A percentile compares a stretch with the other conserved stretches of the same genome.
phyloP scores from a whole-genome alignment of 2,797 vertebrate species.

The Lacerta viridis region DNA sequence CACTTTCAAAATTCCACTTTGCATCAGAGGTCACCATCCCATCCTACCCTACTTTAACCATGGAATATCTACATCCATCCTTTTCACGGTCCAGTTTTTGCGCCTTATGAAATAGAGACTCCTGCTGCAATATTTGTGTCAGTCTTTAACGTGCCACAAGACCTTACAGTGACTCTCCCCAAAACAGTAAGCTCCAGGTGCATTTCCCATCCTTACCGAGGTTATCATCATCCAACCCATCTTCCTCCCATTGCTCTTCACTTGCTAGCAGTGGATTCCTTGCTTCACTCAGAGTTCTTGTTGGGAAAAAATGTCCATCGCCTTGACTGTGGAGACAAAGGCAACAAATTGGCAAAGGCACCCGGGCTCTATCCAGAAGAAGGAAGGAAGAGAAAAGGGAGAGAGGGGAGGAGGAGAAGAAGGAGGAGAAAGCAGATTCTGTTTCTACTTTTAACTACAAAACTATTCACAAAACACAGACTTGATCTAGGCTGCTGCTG shows the following conservation, averaged over 20 bases:
- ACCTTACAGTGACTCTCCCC: background rate
- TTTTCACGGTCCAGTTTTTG: no score
- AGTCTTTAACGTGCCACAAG: background rate
- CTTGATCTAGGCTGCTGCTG: background rate
- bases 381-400: background rate
- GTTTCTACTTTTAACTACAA: background rate
- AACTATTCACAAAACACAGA: no score
- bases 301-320: constrained; percentile 94
- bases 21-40: background rate
- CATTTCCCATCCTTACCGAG: constrained; percentile 80
- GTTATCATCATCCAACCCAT: constrained; percentile 88
- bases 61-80: background rate
- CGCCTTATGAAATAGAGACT: no score
- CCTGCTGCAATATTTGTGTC: background rate
- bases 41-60: background rate
- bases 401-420: no score
- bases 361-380: background rate
- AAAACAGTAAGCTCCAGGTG: background rate
- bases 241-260: constrained; percentile 93
- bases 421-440: background rate
- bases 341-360: background rate
- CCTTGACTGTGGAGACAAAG: constrained; percentile 84
- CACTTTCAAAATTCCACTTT: background rate
- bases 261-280: constrained; percentile 90
- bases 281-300: constrained; percentile 88